A percentile compares a stretch with the other conserved stretches of the same genome.
These are phyloP conservation scores for Typhlomys cinereus DNA, from an alignment of 2,113 vertebrate genomes.

Conservation along the genomic window DNA sequence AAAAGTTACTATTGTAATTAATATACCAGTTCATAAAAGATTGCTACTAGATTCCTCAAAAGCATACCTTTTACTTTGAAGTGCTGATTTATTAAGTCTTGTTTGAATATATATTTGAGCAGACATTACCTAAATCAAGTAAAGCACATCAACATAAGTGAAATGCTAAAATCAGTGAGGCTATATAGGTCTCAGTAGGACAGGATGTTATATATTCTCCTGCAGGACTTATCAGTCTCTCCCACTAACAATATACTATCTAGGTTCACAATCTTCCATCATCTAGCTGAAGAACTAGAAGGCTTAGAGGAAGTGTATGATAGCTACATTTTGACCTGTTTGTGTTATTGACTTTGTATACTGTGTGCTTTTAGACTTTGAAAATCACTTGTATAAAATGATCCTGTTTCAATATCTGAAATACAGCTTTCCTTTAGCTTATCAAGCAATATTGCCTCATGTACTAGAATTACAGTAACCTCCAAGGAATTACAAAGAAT, in stretches of 20 bases:
- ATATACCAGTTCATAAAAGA: too few relatives aligned
- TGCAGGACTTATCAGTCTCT: neutral
- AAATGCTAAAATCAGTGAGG: neutral
- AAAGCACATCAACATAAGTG: neutral
- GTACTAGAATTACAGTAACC: neutral
- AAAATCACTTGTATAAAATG: neutral
- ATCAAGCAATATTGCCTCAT: conserved; percentile 19
- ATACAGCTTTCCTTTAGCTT: neutral
- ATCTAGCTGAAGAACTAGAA: neutral
- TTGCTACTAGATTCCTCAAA: neutral
- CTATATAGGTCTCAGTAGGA: neutral
- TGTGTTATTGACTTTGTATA: conserved; percentile 1
- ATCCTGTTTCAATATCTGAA: conserved; percentile 9
- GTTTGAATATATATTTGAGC: neutral
- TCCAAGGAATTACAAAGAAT: conserved; percentile 48
- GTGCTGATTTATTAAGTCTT: neutral
- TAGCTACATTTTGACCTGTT: neutral
- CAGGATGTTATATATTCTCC: neutral
- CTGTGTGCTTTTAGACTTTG: neutral
- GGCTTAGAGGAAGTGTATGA: neutral
- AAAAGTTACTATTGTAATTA: neutral
- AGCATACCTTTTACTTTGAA: neutral
- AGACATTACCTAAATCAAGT: rapidly evolving
- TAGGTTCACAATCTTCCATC: neutral
- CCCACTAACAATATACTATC: neutral